These are phyloP conservation scores for Oxyura jamaicensis DNA, from an alignment of 2,113 vertebrate species.

Conservation along the genomic window DNA sequence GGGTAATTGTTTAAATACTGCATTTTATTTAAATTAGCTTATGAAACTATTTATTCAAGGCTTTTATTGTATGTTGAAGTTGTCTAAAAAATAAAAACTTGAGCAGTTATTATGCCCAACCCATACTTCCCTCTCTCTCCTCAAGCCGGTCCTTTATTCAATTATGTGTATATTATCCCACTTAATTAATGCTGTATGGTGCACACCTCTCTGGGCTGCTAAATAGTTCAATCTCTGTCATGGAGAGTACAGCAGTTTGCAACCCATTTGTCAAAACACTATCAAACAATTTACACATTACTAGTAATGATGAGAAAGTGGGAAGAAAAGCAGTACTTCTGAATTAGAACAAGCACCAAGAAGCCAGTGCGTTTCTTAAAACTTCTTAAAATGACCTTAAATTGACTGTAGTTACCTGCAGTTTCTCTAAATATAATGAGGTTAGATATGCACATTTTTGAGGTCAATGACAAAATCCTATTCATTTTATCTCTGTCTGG, in stretches of 20 bases:
- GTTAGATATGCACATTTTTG: not conserved
- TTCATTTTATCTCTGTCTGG: not conserved
- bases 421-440: not conserved
- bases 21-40: conserved; percentile 15
- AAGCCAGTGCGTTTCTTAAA: not conserved
- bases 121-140: not conserved
- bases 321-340: not conserved
- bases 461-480: not conserved
- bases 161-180: not conserved
- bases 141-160: not conserved
- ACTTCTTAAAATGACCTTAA: not conserved
- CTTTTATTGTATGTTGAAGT: conserved; percentile 31
- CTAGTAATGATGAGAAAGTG: not conserved
- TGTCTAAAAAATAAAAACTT: not conserved
- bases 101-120: not conserved
- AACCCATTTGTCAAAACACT: not conserved
- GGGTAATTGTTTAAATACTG: conserved; percentile 21
- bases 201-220: not conserved
- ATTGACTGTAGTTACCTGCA: not conserved
- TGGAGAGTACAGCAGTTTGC: not conserved
- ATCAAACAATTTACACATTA: not conserved
- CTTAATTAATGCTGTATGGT: not conserved
- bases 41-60: conserved; percentile 36
- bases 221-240: not conserved
- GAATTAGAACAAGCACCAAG: not conserved